phyloP scores from a whole-genome alignment of 2,113 vertebrate species.

The Siphamia tubifer region DNA sequence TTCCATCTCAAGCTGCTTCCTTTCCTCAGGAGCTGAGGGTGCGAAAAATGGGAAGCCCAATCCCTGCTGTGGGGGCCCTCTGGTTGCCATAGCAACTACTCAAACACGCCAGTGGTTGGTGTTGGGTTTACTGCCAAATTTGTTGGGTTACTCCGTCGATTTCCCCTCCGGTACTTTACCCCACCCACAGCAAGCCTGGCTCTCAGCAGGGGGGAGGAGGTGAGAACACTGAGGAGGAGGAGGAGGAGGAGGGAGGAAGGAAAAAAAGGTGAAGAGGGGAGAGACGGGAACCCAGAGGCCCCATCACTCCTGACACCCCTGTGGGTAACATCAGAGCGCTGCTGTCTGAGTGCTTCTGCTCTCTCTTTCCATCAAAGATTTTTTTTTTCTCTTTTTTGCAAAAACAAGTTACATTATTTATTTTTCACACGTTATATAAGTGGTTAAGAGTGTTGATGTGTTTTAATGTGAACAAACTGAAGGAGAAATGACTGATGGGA shows the following conservation, averaged over 20 bases:
- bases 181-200: slow-evolving; percentile 49
- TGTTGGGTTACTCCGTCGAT: slow-evolving; percentile 52
- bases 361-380: slow-evolving; percentile 23
- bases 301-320: slow-evolving; percentile 23
- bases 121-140: slow-evolving; percentile 62
- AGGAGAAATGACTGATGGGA: too few relatives aligned
- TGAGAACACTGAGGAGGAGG: slow-evolving; percentile 39
- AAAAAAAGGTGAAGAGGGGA: not conserved
- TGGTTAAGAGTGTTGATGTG: not conserved
- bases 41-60: slow-evolving; percentile 36
- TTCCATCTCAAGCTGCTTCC: slow-evolving; percentile 30
- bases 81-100: slow-evolving; percentile 55
- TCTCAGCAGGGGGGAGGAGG: slow-evolving; percentile 58
- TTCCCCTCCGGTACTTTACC: slow-evolving; percentile 50
- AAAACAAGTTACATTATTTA: not conserved
- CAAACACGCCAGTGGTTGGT: slow-evolving; percentile 62
- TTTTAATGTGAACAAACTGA: too few relatives aligned
- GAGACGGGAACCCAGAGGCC: slow-evolving; percentile 11
- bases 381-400: too few relatives aligned
- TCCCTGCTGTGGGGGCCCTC: slow-evolving; percentile 25
- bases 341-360: slow-evolving; percentile 4
- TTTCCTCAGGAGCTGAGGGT: slow-evolving; percentile 29
- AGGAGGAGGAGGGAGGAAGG: not conserved
- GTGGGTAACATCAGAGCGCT: slow-evolving; percentile 9
- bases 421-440: not conserved